phyloP scores from a whole-genome alignment of 2,113 vertebrate species.

The Xerus inauris region DNA sequence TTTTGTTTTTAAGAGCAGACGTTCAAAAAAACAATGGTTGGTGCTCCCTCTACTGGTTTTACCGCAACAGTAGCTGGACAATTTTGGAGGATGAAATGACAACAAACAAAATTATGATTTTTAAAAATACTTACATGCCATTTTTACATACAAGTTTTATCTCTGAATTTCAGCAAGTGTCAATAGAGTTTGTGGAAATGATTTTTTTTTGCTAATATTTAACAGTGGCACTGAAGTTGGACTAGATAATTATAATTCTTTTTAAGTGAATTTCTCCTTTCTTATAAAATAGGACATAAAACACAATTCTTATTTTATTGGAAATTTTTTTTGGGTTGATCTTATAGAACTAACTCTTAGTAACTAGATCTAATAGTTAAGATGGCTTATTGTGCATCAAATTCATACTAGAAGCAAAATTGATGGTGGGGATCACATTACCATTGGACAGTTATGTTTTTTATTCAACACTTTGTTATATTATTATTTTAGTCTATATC shows the following conservation, averaged over 20 bases:
- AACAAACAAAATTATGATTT: not conserved
- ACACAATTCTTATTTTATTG: not conserved
- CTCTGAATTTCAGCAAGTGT: not conserved
- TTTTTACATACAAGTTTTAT: not conserved
- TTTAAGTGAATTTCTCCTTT: conserved; percentile 9
- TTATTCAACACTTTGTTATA: not conserved
- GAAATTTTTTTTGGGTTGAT: not conserved
- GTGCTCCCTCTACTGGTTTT: conserved; percentile 87
- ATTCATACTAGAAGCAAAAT: not conserved
- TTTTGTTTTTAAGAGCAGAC: conserved; percentile 56
- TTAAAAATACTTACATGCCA: not conserved
- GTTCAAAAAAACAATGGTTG: conserved; percentile 55
- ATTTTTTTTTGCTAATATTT: not conserved
- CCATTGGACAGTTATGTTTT: not conserved
- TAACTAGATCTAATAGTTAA: not conserved
- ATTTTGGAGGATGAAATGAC: not conserved
- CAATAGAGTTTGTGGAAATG: not conserved
- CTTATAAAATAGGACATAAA: not conserved
- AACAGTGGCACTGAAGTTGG: not conserved
- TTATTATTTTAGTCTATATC: not conserved
- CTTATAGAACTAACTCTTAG: not conserved
- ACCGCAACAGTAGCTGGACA: not conserved
- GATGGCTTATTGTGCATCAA: not conserved
- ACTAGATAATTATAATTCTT: not conserved
- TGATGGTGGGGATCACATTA: not conserved